These are phyloP conservation scores for Gymnogyps californianus DNA, from an alignment of 2,113 vertebrate genomes.

Conservation along the genomic window DNA sequence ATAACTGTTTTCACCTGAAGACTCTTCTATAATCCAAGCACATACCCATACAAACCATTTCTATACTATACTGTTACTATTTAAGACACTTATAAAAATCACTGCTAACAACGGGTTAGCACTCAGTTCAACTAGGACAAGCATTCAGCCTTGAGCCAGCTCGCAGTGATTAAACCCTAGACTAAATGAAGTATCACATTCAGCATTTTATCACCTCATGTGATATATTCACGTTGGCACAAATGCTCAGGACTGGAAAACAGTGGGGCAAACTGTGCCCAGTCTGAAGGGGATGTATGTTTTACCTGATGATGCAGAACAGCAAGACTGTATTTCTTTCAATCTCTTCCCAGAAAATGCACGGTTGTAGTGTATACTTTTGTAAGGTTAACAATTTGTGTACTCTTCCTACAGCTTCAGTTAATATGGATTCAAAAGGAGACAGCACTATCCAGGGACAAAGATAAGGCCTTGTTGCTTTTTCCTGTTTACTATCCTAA, in stretches of 20 bases:
- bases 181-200: neutral
- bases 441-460: neutral
- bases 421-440: neutral
- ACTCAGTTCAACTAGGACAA: neutral
- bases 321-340: neutral
- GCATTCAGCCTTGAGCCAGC: neutral
- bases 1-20: neutral
- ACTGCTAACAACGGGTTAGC: neutral
- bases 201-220: neutral
- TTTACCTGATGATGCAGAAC: neutral
- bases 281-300: neutral
- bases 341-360: neutral
- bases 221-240: neutral
- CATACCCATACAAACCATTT: neutral
- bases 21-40: neutral
- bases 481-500: neutral
- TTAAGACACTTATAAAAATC: neutral
- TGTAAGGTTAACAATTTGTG: neutral
- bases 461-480: neutral
- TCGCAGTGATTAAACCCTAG: neutral
- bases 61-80: neutral
- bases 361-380: rapidly evolving
- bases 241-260: neutral
- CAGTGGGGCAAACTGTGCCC: neutral
- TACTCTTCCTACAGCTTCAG: neutral